These are phyloP conservation scores for Columba livia DNA, from an alignment of 2,113 vertebrate species.

Conservation along the genomic window DNA sequence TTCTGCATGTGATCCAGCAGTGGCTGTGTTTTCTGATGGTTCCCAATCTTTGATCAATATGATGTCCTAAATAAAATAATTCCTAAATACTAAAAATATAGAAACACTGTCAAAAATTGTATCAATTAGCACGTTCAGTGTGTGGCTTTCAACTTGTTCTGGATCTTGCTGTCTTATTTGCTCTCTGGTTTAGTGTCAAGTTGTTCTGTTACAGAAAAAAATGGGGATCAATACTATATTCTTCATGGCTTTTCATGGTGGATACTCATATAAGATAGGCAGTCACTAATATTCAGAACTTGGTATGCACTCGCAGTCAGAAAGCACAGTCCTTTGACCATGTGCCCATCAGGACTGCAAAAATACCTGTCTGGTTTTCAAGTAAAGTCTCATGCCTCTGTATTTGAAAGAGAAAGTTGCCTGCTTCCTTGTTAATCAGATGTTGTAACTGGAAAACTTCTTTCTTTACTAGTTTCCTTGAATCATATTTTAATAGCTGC, in stretches of 20 bases:
- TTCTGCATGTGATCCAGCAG: not conserved
- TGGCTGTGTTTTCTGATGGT: not conserved
- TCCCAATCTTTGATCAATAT: not conserved
- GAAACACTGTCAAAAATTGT: not conserved
- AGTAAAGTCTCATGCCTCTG: not conserved
- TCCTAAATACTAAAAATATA: not conserved
- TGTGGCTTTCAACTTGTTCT: not conserved
- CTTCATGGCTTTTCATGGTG: not conserved
- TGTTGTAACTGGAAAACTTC: not conserved
- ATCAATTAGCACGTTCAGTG: not conserved
- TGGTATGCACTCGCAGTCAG: not conserved
- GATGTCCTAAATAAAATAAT: not conserved
- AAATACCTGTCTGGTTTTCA: not conserved
- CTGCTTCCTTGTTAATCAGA: not conserved
- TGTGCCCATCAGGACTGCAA: not conserved
- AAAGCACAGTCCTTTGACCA: not conserved
- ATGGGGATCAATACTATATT: not conserved
- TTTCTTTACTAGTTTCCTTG: not conserved
- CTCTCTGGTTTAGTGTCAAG: not conserved
- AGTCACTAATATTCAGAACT: not conserved
- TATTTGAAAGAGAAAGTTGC: not conserved
- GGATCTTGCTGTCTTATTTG: not conserved
- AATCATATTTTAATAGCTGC: not conserved
- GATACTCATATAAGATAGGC: not conserved
- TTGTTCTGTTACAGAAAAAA: not conserved